phyloP scores from a whole-genome alignment of 2,888 invertebrate species.

The Nomada goodeniana region DNA sequence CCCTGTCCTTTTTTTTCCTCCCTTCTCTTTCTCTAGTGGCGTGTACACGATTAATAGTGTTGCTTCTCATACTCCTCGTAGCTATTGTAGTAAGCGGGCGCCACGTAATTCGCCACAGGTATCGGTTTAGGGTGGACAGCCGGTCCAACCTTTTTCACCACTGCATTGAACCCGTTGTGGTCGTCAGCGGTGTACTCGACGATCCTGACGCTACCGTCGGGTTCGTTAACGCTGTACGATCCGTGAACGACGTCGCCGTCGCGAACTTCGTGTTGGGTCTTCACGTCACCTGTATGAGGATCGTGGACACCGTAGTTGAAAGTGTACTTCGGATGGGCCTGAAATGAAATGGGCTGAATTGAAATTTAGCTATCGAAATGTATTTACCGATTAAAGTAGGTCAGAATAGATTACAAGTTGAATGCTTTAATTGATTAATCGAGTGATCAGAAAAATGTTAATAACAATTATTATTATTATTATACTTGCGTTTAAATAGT shows the following conservation, averaged over 20 bases:
- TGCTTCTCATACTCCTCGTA: slow-evolving; percentile 78
- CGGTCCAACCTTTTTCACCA: slow-evolving; percentile 82
- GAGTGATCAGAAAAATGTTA: no score
- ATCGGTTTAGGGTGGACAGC: slow-evolving; percentile 78
- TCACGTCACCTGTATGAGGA: slow-evolving; percentile 82
- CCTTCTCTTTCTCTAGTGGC: neutral
- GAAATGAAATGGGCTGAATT: neutral
- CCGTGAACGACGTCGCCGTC: slow-evolving; percentile 83
- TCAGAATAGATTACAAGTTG: no score
- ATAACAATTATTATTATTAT: no score
- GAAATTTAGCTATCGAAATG: neutral
- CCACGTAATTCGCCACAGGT: slow-evolving; percentile 76
- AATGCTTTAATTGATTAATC: no score
- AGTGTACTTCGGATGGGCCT: slow-evolving; percentile 82
- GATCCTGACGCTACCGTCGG: slow-evolving; percentile 82
- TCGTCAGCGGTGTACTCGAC: slow-evolving; percentile 83
- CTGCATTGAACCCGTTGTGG: slow-evolving; percentile 82
- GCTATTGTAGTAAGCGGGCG: slow-evolving; percentile 75
- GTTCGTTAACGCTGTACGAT: slow-evolving; percentile 82
- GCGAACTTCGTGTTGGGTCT: slow-evolving; percentile 81
- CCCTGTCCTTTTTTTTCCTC: slow-evolving; percentile 5
- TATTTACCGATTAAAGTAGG: neutral
- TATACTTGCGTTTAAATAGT: no score
- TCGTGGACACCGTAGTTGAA: slow-evolving; percentile 83
- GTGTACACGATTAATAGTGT: slow-evolving; percentile 63